Evolutionary conservation across 2,797 vertebrate species (phyloP).

Genomic region (Sebastes kiyomatsui): DNA sequence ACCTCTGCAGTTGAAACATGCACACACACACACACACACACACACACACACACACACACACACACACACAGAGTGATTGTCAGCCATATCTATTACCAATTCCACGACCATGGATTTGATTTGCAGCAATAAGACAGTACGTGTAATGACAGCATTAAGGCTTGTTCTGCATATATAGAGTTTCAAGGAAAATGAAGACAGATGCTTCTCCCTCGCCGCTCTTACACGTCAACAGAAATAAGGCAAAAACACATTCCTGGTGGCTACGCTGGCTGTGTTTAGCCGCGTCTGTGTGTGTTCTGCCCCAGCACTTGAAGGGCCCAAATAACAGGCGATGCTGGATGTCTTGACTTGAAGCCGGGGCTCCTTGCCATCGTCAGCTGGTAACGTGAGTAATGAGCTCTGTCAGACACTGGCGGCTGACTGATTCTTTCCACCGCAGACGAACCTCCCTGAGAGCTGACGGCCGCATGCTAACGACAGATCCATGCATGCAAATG

Average conservation of each 20-base stretch:
- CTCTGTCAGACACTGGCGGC: conserved; percentile 68
- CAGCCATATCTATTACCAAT: conserved; percentile 40
- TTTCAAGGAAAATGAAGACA: conserved; percentile 72
- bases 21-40: background rate
- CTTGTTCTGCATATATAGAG: conserved; percentile 69
- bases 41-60: background rate
- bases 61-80: conserved; percentile 14
- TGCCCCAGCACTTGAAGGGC: conserved; percentile 45
- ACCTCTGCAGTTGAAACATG: background rate
- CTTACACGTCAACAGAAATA: conserved; percentile 62
- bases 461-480: conserved; percentile 59
- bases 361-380: conserved; percentile 75
- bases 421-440: conserved; percentile 68
- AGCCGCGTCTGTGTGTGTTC: conserved; percentile 57
- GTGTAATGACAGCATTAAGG: conserved; percentile 62
- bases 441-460: conserved; percentile 59
- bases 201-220: conserved; percentile 60
- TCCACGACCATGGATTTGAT: conserved; percentile 49
- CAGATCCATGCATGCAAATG: conserved; percentile 39
- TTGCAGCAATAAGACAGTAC: conserved; percentile 51
- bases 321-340: conserved; percentile 50
- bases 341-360: conserved; percentile 49
- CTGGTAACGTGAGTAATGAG: conserved; percentile 68
- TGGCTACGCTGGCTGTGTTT: conserved; percentile 54
- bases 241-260: conserved; percentile 74